phyloP scores from a whole-genome alignment of 2,113 vertebrate genomes.

The Misgurnus anguillicaudatus region DNA sequence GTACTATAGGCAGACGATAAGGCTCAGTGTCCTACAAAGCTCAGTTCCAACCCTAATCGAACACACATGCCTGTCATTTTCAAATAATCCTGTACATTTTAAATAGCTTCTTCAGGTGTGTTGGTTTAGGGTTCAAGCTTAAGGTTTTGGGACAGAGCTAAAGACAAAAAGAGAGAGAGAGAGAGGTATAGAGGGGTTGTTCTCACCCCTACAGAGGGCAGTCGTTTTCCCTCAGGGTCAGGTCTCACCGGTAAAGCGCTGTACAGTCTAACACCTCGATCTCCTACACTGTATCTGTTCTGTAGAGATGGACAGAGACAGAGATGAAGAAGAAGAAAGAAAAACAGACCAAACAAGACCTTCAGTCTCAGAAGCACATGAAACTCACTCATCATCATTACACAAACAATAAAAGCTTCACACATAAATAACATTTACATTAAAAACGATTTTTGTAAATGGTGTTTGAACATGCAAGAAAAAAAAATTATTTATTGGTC shows the following conservation, averaged over 20 bases:
- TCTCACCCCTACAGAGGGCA: constrained; percentile 83
- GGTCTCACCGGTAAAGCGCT: constrained; percentile 78
- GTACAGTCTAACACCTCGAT: constrained; percentile 78
- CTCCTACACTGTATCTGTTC: constrained; percentile 76
- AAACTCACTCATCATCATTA: not conserved
- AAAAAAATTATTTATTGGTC: too few relatives aligned
- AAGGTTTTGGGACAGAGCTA: not conserved
- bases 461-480: too few relatives aligned
- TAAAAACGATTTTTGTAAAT: not conserved
- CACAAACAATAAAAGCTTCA: not conserved
- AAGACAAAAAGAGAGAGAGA: constrained; percentile 18
- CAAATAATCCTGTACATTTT: too few relatives aligned
- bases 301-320: constrained; percentile 60
- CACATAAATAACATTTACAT: not conserved
- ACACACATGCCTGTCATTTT: too few relatives aligned
- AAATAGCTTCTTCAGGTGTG: too few relatives aligned
- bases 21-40: too few relatives aligned
- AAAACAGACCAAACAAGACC: not conserved
- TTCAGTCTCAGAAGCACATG: not conserved
- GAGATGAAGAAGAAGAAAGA: constrained; percentile 39
- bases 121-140: too few relatives aligned
- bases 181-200: constrained; percentile 25
- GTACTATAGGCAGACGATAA: too few relatives aligned
- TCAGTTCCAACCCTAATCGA: too few relatives aligned
- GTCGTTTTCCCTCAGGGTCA: constrained; percentile 80